A percentile compares a stretch with the other conserved stretches of the same genome.
Conservation (phyloP, 2,113 vertebrate genomes). For the Meles meles region DNA sequence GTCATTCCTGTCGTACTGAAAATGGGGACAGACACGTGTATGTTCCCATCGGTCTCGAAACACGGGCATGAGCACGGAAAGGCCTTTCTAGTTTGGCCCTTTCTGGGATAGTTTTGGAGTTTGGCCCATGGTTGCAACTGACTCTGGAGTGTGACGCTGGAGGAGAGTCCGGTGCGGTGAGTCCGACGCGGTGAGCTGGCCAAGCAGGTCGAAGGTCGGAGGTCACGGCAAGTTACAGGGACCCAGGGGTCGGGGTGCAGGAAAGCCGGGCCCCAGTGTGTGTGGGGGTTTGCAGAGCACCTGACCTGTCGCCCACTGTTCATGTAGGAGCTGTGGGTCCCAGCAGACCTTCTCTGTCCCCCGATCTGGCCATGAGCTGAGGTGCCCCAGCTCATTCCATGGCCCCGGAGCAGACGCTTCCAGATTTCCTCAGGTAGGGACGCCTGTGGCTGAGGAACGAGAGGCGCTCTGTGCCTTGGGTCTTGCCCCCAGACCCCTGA, state of each 20-base stretch:
- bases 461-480: background rate
- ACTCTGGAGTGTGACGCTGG: background rate
- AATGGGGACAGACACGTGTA: background rate
- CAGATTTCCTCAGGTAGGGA: background rate
- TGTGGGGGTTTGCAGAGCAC: background rate
- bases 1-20: background rate
- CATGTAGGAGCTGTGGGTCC: background rate
- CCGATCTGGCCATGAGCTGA: background rate
- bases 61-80: accelerated
- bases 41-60: background rate
- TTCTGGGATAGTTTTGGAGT: background rate
- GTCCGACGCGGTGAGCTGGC: background rate
- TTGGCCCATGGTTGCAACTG: background rate
- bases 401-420: background rate
- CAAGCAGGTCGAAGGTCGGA: background rate
- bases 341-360: background rate
- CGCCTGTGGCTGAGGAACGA: background rate
- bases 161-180: background rate
- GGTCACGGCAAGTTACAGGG: background rate
- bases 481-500: background rate
- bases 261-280: background rate
- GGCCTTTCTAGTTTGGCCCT: background rate
- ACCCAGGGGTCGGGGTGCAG: background rate
- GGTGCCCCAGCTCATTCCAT: background rate
- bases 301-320: background rate